Evolutionary conservation across 2,888 invertebrate species (phyloP).

Genomic region (Tenthredo mesomela): DNA sequence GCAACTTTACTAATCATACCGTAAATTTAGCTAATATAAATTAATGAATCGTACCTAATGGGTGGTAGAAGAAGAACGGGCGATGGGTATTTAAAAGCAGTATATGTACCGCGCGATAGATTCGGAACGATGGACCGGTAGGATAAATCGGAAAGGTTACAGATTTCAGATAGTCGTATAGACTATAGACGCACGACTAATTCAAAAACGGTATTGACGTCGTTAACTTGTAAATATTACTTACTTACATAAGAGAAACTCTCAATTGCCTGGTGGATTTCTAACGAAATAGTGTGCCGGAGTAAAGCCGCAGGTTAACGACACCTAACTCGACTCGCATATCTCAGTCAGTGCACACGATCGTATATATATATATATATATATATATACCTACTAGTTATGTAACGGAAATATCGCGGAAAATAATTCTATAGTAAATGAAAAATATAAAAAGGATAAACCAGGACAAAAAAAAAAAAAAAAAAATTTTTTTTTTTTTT

Average conservation of each 20-base stretch:
- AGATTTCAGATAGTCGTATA: background rate
- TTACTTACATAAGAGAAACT: slow-evolving; percentile 71
- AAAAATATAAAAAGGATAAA: background rate
- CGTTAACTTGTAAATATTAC: slow-evolving; percentile 8
- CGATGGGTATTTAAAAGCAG: background rate
- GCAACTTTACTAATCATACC: no score
- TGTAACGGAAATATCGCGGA: background rate
- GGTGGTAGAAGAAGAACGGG: background rate
- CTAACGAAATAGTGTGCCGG: slow-evolving; percentile 60
- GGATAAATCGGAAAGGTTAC: slow-evolving; percentile 17
- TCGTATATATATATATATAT: background rate
- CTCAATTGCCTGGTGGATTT: slow-evolving; percentile 62
- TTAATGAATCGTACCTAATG: background rate
- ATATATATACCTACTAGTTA: background rate
- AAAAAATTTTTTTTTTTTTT: background rate
- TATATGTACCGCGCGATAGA: background rate
- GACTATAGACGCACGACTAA: background rate
- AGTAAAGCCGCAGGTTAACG: slow-evolving; percentile 65
- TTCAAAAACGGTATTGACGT: slow-evolving; percentile 12
- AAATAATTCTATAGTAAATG: background rate
- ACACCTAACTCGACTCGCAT: background rate
- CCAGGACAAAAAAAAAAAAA: background rate
- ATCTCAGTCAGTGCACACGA: background rate
- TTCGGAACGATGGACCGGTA: background rate
- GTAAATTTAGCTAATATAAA: no score